phyloP scores from a whole-genome alignment of 2,797 vertebrate genomes.

The Myripristis murdjan region DNA sequence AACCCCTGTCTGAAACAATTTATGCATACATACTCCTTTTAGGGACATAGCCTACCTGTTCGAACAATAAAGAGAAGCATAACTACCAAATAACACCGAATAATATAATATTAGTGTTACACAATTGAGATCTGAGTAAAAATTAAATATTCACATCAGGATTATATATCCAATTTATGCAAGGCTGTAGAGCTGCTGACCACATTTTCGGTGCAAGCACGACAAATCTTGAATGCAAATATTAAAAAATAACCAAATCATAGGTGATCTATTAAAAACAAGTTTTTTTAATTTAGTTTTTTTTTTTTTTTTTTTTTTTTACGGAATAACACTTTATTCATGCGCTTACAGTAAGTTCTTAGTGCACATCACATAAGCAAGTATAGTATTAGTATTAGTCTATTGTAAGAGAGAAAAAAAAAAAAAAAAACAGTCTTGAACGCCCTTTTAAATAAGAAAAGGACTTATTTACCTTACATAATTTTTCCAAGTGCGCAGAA shows the following conservation, averaged over 20 bases:
- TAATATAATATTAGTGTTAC: not conserved
- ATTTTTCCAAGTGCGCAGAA: constrained; percentile 79
- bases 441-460: constrained; percentile 1
- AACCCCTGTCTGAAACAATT: not conserved
- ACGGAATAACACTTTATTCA: not conserved
- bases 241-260: not conserved
- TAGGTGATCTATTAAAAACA: not conserved
- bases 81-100: too few relatives aligned
- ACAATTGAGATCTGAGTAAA: not conserved
- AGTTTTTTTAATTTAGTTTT: too few relatives aligned
- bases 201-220: not conserved
- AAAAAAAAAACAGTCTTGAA: not conserved
- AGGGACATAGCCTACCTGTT: not conserved
- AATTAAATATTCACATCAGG: not conserved
- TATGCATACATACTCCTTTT: not conserved
- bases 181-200: not conserved
- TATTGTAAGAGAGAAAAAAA: too few relatives aligned
- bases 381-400: not conserved
- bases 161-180: too few relatives aligned
- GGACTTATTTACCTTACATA: constrained; percentile 86
- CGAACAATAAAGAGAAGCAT: not conserved
- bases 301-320: not conserved
- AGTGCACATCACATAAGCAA: not conserved
- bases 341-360: not conserved
- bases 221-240: constrained; percentile 5